These are phyloP conservation scores for Dolichotis patagonum DNA, from an alignment of 2,113 vertebrate species.

Conservation along the genomic window DNA sequence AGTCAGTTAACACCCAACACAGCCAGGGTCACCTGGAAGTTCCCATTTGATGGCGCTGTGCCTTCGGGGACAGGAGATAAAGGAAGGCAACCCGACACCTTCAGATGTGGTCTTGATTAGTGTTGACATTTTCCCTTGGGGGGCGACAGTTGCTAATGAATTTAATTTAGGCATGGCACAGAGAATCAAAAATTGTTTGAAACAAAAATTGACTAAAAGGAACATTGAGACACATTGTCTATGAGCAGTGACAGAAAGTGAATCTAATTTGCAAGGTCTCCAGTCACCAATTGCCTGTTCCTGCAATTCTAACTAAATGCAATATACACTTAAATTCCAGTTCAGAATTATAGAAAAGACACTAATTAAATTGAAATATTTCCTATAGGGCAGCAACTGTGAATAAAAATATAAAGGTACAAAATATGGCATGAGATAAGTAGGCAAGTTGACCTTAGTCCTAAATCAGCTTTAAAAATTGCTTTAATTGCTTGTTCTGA, in stretches of 20 bases:
- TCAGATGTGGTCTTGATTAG: constrained; percentile 84
- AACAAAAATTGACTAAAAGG: constrained; percentile 51
- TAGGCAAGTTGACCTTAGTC: constrained; percentile 9
- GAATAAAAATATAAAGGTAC: not conserved
- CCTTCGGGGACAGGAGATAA: constrained; percentile 86
- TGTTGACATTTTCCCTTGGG: constrained; percentile 77
- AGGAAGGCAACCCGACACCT: constrained; percentile 84
- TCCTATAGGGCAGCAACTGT: not conserved
- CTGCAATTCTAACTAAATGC: not conserved
- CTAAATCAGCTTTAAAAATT: constrained; percentile 25
- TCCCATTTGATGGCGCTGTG: constrained; percentile 70
- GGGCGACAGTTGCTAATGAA: constrained; percentile 86
- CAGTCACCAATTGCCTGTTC: not conserved
- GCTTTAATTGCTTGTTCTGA: not conserved
- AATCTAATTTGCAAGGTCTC: constrained; percentile 51
- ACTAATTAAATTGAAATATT: not conserved
- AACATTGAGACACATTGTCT: not conserved
- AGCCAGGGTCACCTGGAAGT: constrained; percentile 69
- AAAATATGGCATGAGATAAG: not conserved
- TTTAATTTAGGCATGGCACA: constrained; percentile 84
- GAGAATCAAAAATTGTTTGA: constrained; percentile 65
- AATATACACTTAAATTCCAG: not conserved
- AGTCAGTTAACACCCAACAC: constrained; percentile 79
- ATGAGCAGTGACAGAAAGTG: constrained; percentile 28
- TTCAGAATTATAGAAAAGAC: not conserved